Evolutionary conservation across 2,797 vertebrate genomes (phyloP), one percentile per base, ranked within the genome.

Genomic region (Hephaestus fuliginosus): DNA sequence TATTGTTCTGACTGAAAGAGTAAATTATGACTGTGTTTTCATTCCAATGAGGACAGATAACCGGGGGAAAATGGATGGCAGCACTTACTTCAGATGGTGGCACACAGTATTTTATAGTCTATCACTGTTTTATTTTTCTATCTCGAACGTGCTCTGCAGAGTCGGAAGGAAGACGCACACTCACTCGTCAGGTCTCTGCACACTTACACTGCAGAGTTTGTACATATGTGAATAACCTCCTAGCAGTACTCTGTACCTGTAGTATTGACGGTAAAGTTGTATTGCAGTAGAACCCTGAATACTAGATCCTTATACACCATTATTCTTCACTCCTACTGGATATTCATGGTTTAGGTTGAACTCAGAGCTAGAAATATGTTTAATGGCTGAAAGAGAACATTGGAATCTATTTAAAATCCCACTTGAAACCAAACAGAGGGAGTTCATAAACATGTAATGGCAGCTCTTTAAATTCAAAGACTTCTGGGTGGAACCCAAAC

Each of bases 211-310:
- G 43, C 78, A 70, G 84, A 87, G 70, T 84, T 84, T 95, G 93
- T 94, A 94, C 79, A 94, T 93, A 90, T 94, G 94, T 95, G 85
- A 90, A 94, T 94, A 94, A 77, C 56, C 78, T 87, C 79, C 73
- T 80, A 85, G 80, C 83, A 87, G 89, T 90, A 84, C 90, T 83
- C 83, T 64, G 84, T 90, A 83, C 85, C 82, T 77, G 87, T 93
- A 84, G 90, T 91, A 86, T 88, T 86, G 85, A 81, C 52, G 36
- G 90, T 93, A 85, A 89, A 85, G 85, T 89, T 86, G 89, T 92
- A 79, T 91, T 71, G 88, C 88, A 83, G 85, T 94, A 92, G 92
- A 89, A 91, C 80, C 83, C 81, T 83, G 84, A 91, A 81, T 81
- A 91, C 76, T 91, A 91, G 83, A 88, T 81, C 84, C 77, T 80